Percentiles rank a stretch among this genome's conserved stretches.
These are phyloP conservation scores for Porites lobata DNA, from an alignment of 92 coral and sea anemone species.

Conservation along the genomic window DNA sequence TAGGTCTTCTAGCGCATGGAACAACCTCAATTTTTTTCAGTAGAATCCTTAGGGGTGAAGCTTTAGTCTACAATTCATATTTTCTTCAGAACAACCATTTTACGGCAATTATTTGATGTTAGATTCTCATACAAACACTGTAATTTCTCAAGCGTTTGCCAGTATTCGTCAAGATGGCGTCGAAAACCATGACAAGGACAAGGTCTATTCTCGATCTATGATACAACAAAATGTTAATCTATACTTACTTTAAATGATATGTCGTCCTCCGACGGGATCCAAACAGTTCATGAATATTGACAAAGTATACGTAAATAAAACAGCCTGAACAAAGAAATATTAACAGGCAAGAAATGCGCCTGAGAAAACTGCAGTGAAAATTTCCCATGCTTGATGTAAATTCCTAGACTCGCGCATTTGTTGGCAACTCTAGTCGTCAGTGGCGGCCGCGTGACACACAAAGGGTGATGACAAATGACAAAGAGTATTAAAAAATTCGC, in stretches of 20 bases:
- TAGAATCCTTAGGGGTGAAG: too few relatives aligned
- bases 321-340: background rate
- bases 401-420: background rate
- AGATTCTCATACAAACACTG: too few relatives aligned
- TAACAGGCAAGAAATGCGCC: background rate
- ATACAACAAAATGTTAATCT: background rate
- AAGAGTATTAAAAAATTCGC: too few relatives aligned
- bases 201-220: too few relatives aligned
- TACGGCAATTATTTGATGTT: too few relatives aligned
- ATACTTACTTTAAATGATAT: background rate
- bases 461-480: background rate
- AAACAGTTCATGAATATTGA: background rate
- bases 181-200: too few relatives aligned
- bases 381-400: background rate
- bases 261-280: background rate
- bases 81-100: too few relatives aligned
- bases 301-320: background rate
- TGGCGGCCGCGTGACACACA: background rate
- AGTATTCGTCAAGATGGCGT: too few relatives aligned
- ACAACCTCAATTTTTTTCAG: too few relatives aligned
- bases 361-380: background rate
- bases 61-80: too few relatives aligned
- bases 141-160: too few relatives aligned
- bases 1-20: too few relatives aligned
- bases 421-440: background rate